phyloP scores from a whole-genome alignment of 1,140 invertebrate species.

The Sarcophaga bullata region DNA sequence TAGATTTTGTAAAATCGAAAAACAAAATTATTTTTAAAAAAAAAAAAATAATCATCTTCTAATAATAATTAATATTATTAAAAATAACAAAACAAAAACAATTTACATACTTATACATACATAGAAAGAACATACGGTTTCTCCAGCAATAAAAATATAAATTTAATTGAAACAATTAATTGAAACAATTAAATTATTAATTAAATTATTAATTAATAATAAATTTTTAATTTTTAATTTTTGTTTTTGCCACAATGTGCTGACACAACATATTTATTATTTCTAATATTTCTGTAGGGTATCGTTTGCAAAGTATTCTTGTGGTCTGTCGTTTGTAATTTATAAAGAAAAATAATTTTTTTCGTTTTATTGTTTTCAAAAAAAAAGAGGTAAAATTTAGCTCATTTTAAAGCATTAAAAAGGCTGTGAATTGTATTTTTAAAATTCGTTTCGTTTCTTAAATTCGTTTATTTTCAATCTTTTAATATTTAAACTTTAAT shows the following conservation, averaged over 20 bases:
- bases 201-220: too few relatives aligned
- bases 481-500: background rate
- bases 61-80: background rate
- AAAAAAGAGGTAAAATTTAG: constrained; percentile 47
- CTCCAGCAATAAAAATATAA: background rate
- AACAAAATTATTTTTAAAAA: constrained; percentile 9
- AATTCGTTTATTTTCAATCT: background rate
- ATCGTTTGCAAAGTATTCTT: background rate
- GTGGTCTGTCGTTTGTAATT: background rate
- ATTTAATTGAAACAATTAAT: background rate
- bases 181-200: too few relatives aligned
- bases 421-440: constrained; percentile 59
- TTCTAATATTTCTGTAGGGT: too few relatives aligned
- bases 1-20: constrained; percentile 44
- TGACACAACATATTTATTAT: too few relatives aligned
- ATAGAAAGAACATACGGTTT: background rate
- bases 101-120: background rate
- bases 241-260: too few relatives aligned
- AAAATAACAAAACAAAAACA: background rate
- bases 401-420: constrained; percentile 65
- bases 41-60: background rate
- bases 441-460: constrained; percentile 19
- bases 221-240: too few relatives aligned
- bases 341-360: constrained; percentile 26
- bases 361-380: constrained; percentile 27